Base-by-base conservation (phyloP, 2,113 vertebrate species). In the Neoarius graeffei region DNA sequence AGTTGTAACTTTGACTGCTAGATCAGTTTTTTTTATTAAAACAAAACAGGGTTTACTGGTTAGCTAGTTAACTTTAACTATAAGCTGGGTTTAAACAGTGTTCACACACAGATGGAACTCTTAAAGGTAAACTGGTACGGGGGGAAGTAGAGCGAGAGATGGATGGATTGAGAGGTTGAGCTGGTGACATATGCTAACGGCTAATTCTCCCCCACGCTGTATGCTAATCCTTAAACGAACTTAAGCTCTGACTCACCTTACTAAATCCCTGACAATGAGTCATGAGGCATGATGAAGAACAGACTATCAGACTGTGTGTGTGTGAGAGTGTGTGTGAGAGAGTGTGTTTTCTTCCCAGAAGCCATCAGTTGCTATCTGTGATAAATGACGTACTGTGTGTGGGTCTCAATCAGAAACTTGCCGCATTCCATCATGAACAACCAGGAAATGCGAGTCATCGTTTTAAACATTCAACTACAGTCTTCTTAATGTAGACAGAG, bases 211-310 rank as follows among this genome's bases (percentile, higher is more conserved):
- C 20, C 19, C 52, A 23, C 8, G 2, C 50, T 54, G 3, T 35
- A n/a, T 5, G 50, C 60, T 81, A 81, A 81, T 80, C 76, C 19
- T 50, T 81, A 81, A 86, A 69, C 57, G 62, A 86, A 80, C 48
- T 86, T 67, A 54, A 86, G 50, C 60, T 80, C 59, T 77, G 80
- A 85, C 56, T 81, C 76, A 81, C 77, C 76, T 69, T 54, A 11
- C 50, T 50, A 25, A 27, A 80, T 76, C 60, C 60, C 20, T 80
- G 42, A 8, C 25, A 5, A 0, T 66, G 27, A 67, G 59, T 67
- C 76, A 52, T 42, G 23, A 15, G n/a, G 4, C 66, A 56, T 11
- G 8, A 23, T 27, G 25, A 19, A 27, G 50, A 77, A 85, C 42
- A 62, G 56, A 50, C 20, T 77, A 56, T 74, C 25, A 56, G 83